Conservation (phyloP, 2,888 invertebrate species). For the Chirona hameri region DNA sequence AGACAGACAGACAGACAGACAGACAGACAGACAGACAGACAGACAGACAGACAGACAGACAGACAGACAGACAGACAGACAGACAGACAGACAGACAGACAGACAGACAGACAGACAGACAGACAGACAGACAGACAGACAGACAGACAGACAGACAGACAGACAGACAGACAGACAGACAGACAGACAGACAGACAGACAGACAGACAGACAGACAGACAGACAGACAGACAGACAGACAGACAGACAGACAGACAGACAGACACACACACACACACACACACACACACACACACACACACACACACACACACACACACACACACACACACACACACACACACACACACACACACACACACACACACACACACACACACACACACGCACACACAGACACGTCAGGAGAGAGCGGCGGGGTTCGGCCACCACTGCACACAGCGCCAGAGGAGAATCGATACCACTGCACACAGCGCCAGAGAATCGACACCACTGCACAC, state of each 20-base stretch:
- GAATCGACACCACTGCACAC: too few relatives aligned
- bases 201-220: conserved; percentile 33
- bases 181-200: conserved; percentile 33
- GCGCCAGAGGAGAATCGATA: too few relatives aligned
- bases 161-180: conserved; percentile 33
- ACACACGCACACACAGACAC: too few relatives aligned
- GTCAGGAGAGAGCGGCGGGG: too few relatives aligned
- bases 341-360: not conserved
- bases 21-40: conserved; percentile 33
- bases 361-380: not conserved
- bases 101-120: conserved; percentile 26
- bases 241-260: conserved; percentile 34
- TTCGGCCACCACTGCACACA: too few relatives aligned
- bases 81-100: conserved; percentile 33
- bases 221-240: conserved; percentile 33
- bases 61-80: conserved; percentile 33
- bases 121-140: conserved; percentile 31
- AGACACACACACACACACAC: conserved; percentile 33
- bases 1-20: conserved; percentile 33
- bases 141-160: conserved; percentile 33
- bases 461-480: too few relatives aligned
- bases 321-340: not conserved
- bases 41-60: conserved; percentile 32
- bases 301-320: not conserved
- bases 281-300: conserved; percentile 32